Base-by-base conservation (phyloP, 2,113 vertebrate species). In the Aramus guarauna region DNA sequence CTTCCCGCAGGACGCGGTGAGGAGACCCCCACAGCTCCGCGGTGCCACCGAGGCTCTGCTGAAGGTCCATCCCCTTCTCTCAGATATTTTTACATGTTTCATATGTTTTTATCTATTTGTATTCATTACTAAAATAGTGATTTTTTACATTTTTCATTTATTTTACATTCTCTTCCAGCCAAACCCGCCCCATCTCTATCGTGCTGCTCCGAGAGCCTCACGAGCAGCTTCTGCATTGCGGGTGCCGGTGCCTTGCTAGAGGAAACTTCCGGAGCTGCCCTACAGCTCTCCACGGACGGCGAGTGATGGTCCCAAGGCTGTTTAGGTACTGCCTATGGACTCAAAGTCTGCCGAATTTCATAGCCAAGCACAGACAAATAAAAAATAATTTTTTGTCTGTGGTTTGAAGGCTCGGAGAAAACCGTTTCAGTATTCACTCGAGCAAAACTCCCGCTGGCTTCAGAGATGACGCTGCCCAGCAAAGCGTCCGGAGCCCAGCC, bases 231-330 rank as follows among this genome's bases (percentile, higher is more conserved):
- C 39, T 20, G 30, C 53, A 2, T 5, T 3, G 5, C 5, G 15
- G 39, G 30, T 7, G 56, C 21, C 0, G 2, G 34, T 16, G n/a
- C 50, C 8, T 6, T 36, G 52, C 48, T n/a, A 0, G 0, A 1
- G 7, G 2, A 3, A 3, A 17, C 16, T 23, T 8, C 58, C 24
- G 34, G 71, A 12, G 52, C 18, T 45, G 7, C 53, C 59, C 27
- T 7, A 0, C 23, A 18, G 26, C 34, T 12, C 71, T 12, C 23
- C 37, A 6, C 3, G 7, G 21, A 3, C 0, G 47, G 43, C 0
- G 4, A 43, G 71, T 2, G 37, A 48, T 2, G 34, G n/a, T 22
- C 24, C 69, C 69, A 22, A 3, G 36, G 58, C 18, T 3, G 16
- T 21, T 2, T 48, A 18, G 66, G n/a, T 15, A 3, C 63, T 24